Conservation (phyloP, 1,140 invertebrate genomes). For the Caenorhabditis inopinata region DNA sequence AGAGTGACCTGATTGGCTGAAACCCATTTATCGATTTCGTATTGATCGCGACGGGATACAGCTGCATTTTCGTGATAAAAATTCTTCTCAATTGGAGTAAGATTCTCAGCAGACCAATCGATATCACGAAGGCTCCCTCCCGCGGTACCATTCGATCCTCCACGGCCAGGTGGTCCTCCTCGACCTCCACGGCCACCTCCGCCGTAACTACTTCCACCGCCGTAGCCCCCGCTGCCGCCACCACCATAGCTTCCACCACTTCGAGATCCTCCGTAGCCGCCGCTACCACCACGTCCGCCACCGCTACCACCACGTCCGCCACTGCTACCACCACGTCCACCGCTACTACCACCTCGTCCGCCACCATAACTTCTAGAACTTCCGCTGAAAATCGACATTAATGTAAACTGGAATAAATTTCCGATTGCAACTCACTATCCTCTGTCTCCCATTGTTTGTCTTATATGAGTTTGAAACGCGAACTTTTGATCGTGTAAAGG, state of each 20-base stretch:
- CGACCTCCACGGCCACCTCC: slow-evolving; percentile 37
- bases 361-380: slow-evolving; percentile 9
- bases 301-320: not conserved
- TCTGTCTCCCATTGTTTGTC: not conserved
- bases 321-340: not conserved
- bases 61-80: slow-evolving; percentile 59
- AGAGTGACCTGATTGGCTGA: slow-evolving; percentile 56
- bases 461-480: slow-evolving; percentile 19
- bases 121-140: slow-evolving; percentile 47
- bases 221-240: not conserved
- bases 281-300: not conserved
- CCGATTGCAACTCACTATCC: not conserved
- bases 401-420: not conserved
- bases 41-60: slow-evolving; percentile 55
- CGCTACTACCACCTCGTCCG: not conserved
- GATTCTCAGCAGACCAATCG: slow-evolving; percentile 52
- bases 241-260: not conserved
- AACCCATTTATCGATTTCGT: slow-evolving; percentile 58
- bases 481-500: not conserved
- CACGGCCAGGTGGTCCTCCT: slow-evolving; percentile 33
- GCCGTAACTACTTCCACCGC: slow-evolving; percentile 23
- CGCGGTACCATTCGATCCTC: slow-evolving; percentile 34
- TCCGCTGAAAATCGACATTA: not conserved
- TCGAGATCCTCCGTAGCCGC: not conserved
- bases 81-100: slow-evolving; percentile 56